Percentiles rank a stretch among this genome's conserved stretches.
Conservation (phyloP, 2,888 invertebrate species). For the Morpho helenor region DNA sequence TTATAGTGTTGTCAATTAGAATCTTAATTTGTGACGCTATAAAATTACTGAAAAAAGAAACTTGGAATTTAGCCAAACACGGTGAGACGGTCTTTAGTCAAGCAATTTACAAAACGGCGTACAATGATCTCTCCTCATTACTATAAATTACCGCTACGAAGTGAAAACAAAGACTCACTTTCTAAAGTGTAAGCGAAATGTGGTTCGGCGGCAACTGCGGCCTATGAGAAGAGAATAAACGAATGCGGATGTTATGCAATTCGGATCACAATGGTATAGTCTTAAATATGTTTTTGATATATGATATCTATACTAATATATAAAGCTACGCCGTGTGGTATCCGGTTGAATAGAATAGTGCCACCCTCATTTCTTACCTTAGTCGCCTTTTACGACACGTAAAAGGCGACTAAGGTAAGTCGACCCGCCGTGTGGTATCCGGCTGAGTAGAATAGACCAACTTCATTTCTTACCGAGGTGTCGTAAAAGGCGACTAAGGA, state of each 20-base stretch:
- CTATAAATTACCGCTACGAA: conserved; percentile 59
- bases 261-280: conserved; percentile 2
- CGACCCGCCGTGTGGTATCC: no score
- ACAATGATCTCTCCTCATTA: conserved; percentile 68
- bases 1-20: conserved; percentile 24
- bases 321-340: no score
- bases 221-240: conserved; percentile 37
- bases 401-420: no score
- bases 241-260: conserved; percentile 58
- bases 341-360: no score
- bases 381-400: no score
- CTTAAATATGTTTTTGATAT: no score
- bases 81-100: conserved; percentile 42
- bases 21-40: conserved; percentile 28
- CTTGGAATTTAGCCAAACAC: conserved; percentile 52
- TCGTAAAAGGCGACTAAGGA: no score
- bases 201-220: conserved; percentile 34
- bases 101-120: conserved; percentile 58
- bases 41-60: conserved; percentile 32
- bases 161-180: conserved; percentile 74
- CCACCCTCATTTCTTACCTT: no score
- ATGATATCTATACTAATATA: no score
- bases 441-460: no score
- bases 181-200: conserved; percentile 66
- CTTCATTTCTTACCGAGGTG: no score